Conservation (phyloP, 2,888 invertebrate genomes). For the Osmoderma eremita region DNA sequence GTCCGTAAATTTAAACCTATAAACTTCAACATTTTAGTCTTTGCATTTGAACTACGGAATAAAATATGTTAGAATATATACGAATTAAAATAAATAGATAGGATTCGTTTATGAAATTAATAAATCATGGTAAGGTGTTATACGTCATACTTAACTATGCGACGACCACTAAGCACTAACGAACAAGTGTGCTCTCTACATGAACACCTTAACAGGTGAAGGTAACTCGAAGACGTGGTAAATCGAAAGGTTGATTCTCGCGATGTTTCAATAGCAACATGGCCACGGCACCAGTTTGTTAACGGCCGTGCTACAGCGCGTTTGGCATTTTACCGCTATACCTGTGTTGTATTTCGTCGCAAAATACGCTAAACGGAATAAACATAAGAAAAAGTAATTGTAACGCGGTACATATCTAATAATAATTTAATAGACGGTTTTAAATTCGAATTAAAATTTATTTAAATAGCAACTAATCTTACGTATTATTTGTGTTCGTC, state of each 20-base stretch:
- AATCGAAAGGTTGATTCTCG: constrained; percentile 41
- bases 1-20: no score
- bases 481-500: not conserved
- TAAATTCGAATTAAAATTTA: not conserved
- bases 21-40: no score
- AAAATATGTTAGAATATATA: no score
- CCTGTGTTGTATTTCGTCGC: constrained; percentile 10
- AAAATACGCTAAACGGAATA: not conserved
- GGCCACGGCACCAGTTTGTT: constrained; percentile 49
- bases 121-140: not conserved
- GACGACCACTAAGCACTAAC: constrained; percentile 10
- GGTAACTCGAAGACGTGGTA: constrained; percentile 43
- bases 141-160: not conserved
- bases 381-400: constrained; percentile 8
- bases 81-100: not conserved
- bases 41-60: no score
- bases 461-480: not conserved
- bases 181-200: constrained; percentile 46
- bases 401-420: not conserved
- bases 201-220: constrained; percentile 54
- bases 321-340: constrained; percentile 15
- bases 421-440: no score
- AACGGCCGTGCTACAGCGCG: constrained; percentile 36
- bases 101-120: not conserved
- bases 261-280: constrained; percentile 51